phyloP scores from a whole-genome alignment of 2,888 invertebrate genomes.

The Yponomeuta cagnagella region DNA sequence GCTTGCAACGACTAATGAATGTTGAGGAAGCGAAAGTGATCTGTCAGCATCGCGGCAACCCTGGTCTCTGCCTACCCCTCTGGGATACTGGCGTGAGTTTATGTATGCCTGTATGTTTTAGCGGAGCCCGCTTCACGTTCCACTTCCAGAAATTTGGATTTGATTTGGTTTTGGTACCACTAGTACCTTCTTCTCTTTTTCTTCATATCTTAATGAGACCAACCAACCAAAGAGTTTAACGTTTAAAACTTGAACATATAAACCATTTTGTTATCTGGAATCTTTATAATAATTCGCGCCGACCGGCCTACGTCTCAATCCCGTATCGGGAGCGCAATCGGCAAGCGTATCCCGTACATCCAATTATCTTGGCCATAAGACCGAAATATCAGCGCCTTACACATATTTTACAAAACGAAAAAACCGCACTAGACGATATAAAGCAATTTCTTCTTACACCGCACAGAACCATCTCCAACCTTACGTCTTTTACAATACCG shows the following conservation, averaged over 20 bases:
- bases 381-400: conserved; percentile 51
- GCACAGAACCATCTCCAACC: conserved; percentile 15
- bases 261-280: neutral
- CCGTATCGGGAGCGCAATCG: conserved; percentile 24
- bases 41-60: too few species aligned
- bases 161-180: neutral
- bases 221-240: conserved; percentile 1
- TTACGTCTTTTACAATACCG: conserved; percentile 24
- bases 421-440: conserved; percentile 30
- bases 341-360: conserved; percentile 40
- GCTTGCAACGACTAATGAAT: too few species aligned
- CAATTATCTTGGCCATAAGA: conserved; percentile 51
- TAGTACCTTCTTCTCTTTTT: neutral
- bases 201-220: neutral
- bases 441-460: conserved; percentile 43
- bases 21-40: too few species aligned
- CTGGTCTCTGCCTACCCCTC: too few species aligned
- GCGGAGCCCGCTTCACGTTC: too few species aligned
- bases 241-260: neutral
- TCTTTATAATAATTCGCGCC: conserved; percentile 71
- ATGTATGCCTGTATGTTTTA: too few species aligned
- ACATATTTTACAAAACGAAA: conserved; percentile 23
- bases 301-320: conserved; percentile 65
- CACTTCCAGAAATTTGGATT: too few species aligned
- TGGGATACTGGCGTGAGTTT: too few species aligned